These are phyloP conservation scores for Bicyclus anynana DNA, from an alignment of 1,140 invertebrate genomes.

Conservation along the genomic window DNA sequence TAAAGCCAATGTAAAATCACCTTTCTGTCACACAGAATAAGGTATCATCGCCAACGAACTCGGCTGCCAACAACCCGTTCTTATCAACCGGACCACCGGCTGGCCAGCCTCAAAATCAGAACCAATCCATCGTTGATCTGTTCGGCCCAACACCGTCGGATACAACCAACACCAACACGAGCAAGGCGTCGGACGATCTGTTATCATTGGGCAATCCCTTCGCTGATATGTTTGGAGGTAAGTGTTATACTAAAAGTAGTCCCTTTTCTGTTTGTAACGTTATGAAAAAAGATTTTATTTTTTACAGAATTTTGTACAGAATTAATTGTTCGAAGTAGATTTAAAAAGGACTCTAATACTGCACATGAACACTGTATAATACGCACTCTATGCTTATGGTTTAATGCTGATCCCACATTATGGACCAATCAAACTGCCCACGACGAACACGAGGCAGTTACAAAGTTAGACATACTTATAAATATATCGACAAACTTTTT, in stretches of 20 bases:
- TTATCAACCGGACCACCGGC: conserved; percentile 78
- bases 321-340: neutral
- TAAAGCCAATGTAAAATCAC: neutral
- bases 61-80: conserved; percentile 90
- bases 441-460: too few relatives aligned
- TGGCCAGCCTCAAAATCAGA: conserved; percentile 40
- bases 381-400: conserved; percentile 2
- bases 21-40: conserved; percentile 80
- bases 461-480: too few relatives aligned
- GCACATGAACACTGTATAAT: conserved; percentile 19
- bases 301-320: neutral
- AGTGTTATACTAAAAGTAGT: conserved; percentile 8
- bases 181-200: conserved; percentile 92
- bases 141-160: conserved; percentile 81
- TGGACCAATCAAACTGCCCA: too few relatives aligned
- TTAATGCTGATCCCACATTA: neutral
- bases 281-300: too few relatives aligned
- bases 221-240: conserved; percentile 88
- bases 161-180: conserved; percentile 38
- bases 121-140: conserved; percentile 87
- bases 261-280: too few relatives aligned
- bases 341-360: neutral
- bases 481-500: too few relatives aligned
- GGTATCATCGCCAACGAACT: conserved; percentile 84
- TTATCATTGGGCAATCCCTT: conserved; percentile 94